Evolutionary conservation across 2,888 invertebrate species (phyloP).

Genomic region (Syrphus vitripennis): DNA sequence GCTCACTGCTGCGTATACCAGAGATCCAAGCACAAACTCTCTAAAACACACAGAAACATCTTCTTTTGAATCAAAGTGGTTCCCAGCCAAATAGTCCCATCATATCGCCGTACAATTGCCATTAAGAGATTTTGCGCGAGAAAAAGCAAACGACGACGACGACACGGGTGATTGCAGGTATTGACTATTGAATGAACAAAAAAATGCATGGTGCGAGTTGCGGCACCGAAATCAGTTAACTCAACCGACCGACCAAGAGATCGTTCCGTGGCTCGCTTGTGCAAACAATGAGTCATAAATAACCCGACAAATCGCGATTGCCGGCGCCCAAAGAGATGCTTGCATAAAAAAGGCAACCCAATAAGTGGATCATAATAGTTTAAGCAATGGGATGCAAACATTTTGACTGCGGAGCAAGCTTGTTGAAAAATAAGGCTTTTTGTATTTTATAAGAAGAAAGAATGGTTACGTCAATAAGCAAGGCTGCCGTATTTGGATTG

Average conservation of each 20-base stretch:
- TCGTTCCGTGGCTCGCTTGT: constrained; percentile 67
- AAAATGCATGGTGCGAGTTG: constrained; percentile 61
- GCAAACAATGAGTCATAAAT: constrained; percentile 71
- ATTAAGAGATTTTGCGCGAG: constrained; percentile 51
- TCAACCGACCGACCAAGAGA: constrained; percentile 37
- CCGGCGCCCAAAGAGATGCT: constrained; percentile 70
- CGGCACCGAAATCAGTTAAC: constrained; percentile 70
- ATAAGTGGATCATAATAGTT: constrained; percentile 59
- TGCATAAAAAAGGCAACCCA: constrained; percentile 35
- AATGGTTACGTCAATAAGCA: too few species aligned
- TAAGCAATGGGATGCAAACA: constrained; percentile 23
- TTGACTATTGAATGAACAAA: neutral
- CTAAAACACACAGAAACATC: constrained; percentile 67
- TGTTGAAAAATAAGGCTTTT: neutral
- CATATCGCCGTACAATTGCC: constrained; percentile 64
- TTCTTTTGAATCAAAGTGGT: constrained; percentile 69
- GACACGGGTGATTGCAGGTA: neutral
- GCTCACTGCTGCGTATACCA: constrained; percentile 36
- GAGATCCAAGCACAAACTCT: constrained; percentile 23
- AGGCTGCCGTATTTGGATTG: too few species aligned
- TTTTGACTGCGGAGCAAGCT: constrained; percentile 16
- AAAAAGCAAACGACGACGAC: constrained; percentile 6
- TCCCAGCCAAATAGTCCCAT: constrained; percentile 70
- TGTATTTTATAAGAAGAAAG: neutral
- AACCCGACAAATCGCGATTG: constrained; percentile 70